Evolutionary conservation across 2,113 vertebrate species (phyloP).

Genomic region (Diadophis punctatus): DNA sequence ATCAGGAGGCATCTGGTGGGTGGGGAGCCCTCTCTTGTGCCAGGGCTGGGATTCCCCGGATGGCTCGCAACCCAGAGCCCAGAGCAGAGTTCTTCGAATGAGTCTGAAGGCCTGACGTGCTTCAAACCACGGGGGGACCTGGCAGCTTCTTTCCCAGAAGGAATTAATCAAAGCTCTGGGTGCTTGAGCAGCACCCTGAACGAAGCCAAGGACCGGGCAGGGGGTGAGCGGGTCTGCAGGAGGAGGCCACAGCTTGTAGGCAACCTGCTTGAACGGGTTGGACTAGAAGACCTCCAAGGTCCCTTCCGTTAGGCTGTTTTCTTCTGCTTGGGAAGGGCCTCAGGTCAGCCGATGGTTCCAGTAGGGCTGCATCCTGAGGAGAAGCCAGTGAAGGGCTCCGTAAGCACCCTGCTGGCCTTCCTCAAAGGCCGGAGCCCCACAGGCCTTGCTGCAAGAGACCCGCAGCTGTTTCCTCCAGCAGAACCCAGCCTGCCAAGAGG

Average conservation of each 20-base stretch:
- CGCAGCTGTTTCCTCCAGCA: neutral
- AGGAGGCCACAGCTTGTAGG: neutral
- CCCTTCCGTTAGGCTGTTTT: too few species aligned
- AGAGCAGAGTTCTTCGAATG: neutral
- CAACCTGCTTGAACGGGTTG: neutral
- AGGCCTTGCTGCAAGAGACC: neutral
- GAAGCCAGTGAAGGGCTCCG: neutral
- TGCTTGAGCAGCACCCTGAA: too few species aligned
- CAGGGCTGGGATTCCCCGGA: neutral
- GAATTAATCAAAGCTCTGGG: neutral
- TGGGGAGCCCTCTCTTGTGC: neutral
- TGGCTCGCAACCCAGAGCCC: neutral
- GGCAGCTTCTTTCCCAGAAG: accelerated
- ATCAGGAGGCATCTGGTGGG: neutral
- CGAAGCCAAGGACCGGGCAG: too few species aligned
- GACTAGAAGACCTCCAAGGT: neutral
- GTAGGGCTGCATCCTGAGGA: neutral
- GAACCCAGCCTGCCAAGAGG: neutral
- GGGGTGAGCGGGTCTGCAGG: neutral
- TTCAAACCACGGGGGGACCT: accelerated
- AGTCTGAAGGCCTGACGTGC: neutral
- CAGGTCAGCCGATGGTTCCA: neutral
- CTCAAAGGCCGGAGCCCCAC: neutral
- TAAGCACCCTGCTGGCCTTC: neutral
- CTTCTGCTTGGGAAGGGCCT: neutral